Conservation (phyloP, 2,888 invertebrate genomes). For the Eupithecia abbreviata region DNA sequence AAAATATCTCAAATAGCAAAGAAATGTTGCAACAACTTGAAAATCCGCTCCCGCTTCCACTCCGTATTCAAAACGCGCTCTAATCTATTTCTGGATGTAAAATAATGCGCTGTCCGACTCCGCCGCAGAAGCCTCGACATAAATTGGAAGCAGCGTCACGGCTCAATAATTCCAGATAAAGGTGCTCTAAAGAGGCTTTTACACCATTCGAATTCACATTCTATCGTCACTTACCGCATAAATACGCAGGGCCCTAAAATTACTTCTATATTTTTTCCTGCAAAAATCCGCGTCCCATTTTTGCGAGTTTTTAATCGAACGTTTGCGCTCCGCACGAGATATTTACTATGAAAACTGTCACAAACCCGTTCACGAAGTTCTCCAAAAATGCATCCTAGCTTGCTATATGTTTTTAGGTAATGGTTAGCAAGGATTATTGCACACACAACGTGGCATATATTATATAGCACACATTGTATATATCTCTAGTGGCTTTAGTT, state of each 20-base stretch:
- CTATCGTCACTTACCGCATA: neutral
- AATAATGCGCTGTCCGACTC: constrained; percentile 1
- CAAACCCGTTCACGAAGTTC: neutral
- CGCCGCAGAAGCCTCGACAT: neutral
- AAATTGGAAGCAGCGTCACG: constrained; percentile 9
- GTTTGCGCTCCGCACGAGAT: neutral
- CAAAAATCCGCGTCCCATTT: neutral
- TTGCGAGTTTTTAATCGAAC: neutral
- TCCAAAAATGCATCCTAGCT: neutral
- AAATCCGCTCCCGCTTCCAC: neutral
- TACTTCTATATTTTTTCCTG: neutral
- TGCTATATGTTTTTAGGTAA: neutral
- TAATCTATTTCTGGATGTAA: constrained; percentile 3
- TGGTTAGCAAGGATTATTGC: neutral
- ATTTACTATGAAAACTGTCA: neutral
- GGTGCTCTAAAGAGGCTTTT: neutral
- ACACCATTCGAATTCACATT: neutral
- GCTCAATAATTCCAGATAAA: constrained; percentile 7
- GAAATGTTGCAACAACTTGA: neutral
- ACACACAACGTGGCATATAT: neutral
- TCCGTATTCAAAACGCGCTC: neutral
- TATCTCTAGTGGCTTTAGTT: neutral
- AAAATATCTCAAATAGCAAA: neutral
- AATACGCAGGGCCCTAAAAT: neutral
- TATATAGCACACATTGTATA: no score